Conservation (phyloP, 2,888 invertebrate genomes). For the Pocota personata region DNA sequence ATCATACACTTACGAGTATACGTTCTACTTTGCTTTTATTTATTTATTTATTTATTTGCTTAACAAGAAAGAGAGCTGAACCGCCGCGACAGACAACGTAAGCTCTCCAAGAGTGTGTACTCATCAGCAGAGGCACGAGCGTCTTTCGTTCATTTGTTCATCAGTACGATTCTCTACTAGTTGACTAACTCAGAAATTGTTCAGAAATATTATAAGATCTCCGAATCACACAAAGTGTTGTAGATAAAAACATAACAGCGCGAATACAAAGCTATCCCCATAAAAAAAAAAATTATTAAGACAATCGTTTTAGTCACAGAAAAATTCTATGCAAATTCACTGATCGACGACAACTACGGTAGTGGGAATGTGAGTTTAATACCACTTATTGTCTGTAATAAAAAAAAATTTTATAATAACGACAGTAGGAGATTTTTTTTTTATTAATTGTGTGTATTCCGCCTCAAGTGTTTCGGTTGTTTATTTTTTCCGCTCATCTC, state of each 20-base stretch:
- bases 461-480: conserved; percentile 41
- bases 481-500: conserved; percentile 27
- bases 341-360: conserved; percentile 57
- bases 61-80: conserved; percentile 49
- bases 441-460: conserved; percentile 46
- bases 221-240: conserved; percentile 27
- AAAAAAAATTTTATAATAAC: conserved; percentile 42
- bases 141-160: conserved; percentile 48
- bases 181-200: conserved; percentile 60
- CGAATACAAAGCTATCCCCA: conserved; percentile 28
- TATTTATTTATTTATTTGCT: conserved; percentile 62
- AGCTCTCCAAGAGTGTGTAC: conserved; percentile 23
- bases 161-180: conserved; percentile 46
- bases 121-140: conserved; percentile 23
- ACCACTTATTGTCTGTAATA: conserved; percentile 63
- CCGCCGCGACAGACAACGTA: conserved; percentile 27
- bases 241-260: conserved; percentile 32
- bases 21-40: conserved; percentile 44
- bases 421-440: conserved; percentile 39
- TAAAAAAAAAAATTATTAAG: conserved; percentile 44
- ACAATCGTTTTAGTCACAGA: conserved; percentile 53
- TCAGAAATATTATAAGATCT: conserved; percentile 43
- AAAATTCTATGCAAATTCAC: conserved; percentile 64
- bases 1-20: conserved; percentile 12
- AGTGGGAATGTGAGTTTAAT: conserved; percentile 71